A percentile compares a stretch with the other conserved stretches of the same genome.
Conservation (phyloP, 2,888 invertebrate species). For the Dicyrtoma fusca region DNA sequence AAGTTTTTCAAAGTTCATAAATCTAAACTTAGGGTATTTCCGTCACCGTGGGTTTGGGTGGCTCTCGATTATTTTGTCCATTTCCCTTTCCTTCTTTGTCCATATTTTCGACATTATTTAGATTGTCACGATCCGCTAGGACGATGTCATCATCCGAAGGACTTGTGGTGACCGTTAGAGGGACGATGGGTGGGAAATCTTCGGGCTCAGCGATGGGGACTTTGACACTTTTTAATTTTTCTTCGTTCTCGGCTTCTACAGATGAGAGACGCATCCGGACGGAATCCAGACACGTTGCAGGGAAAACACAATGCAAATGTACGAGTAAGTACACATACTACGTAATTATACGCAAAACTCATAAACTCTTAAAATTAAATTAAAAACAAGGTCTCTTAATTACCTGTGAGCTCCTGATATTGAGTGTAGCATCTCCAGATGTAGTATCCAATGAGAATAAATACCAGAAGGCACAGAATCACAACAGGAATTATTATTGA, state of each 20-base stretch:
- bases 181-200: conserved; percentile 6
- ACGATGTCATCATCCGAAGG: neutral
- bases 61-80: neutral
- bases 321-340: too few species aligned
- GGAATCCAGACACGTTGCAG: too few species aligned
- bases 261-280: too few species aligned
- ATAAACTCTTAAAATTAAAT: neutral
- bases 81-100: neutral
- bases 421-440: conserved; percentile 7
- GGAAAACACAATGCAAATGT: too few species aligned
- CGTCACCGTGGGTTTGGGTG: too few species aligned
- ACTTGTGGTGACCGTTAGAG: neutral
- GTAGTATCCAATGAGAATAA: conserved; percentile 16
- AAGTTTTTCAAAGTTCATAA: too few species aligned
- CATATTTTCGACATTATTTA: neutral
- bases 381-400: neutral
- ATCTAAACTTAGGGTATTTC: too few species aligned
- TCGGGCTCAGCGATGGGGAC: conserved; percentile 30
- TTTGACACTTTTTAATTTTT: neutral
- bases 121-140: too few species aligned
- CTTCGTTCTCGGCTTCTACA: neutral
- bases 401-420: neutral
- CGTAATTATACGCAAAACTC: neutral
- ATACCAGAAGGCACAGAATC: conserved; percentile 1
- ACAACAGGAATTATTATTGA: conserved; percentile 25